phyloP scores from a whole-genome alignment of 2,888 invertebrate genomes.

The Pheosia tremula region DNA sequence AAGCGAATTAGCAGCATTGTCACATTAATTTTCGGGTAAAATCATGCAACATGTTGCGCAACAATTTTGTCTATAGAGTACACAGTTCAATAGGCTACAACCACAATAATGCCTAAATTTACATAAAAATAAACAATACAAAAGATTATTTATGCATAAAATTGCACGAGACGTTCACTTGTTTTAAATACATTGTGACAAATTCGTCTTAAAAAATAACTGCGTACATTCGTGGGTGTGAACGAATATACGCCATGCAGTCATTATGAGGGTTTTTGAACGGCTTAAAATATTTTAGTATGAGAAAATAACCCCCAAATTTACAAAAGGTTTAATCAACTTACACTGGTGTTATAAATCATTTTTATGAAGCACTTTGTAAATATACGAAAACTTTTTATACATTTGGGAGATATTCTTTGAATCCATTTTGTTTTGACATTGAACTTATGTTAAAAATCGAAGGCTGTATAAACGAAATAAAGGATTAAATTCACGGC shows the following conservation, averaged over 20 bases:
- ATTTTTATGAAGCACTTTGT: too few species aligned
- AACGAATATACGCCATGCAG: neutral
- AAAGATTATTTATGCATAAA: conserved; percentile 1
- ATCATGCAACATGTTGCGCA: neutral
- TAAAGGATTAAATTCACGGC: too few species aligned
- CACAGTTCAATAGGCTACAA: neutral
- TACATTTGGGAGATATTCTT: too few species aligned
- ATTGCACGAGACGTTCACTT: conserved; percentile 3
- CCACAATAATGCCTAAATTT: neutral
- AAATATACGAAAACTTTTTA: too few species aligned
- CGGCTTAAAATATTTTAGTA: too few species aligned
- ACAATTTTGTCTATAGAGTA: neutral
- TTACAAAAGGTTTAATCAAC: too few species aligned
- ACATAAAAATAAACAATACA: conserved; percentile 1
- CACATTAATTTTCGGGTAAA: neutral
- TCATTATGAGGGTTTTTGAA: too few species aligned
- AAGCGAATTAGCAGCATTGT: neutral
- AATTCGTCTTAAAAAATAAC: neutral
- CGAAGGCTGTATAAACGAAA: too few species aligned
- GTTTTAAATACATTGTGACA: conserved; percentile 12
- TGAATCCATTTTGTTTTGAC: too few species aligned
- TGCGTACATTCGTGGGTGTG: neutral
- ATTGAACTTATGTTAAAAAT: too few species aligned
- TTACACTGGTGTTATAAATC: too few species aligned
- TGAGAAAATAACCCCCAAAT: too few species aligned